A percentile compares a stretch with the other conserved stretches of the same genome.
Evolutionary conservation across 2,113 vertebrate species (phyloP).

Genomic region (cattle (Bos taurus)): DNA sequence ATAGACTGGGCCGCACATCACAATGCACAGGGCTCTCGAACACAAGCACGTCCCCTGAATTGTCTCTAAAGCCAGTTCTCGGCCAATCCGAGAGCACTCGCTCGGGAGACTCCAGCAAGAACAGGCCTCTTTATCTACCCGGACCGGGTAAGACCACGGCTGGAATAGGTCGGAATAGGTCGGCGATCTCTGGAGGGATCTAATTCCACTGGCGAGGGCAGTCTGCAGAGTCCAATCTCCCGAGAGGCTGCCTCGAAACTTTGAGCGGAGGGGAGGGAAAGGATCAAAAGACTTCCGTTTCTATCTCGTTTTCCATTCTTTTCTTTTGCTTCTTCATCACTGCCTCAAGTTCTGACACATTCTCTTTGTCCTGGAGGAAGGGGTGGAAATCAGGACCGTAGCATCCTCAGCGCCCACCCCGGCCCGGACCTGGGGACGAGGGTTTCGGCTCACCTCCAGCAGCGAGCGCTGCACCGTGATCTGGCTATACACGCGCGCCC

Average conservation of each 20-base stretch:
- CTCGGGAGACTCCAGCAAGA: background rate
- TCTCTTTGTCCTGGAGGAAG: slow-evolving; percentile 48
- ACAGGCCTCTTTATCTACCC: fast-evolving
- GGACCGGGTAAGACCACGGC: background rate
- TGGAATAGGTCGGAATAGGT: background rate
- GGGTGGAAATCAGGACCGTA: background rate
- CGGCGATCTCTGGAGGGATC: background rate
- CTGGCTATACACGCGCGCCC: slow-evolving; percentile 86
- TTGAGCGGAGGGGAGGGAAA: fast-evolving
- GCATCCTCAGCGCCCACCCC: no score
- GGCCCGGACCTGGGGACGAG: fast-evolving
- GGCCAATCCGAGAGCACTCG: fast-evolving
- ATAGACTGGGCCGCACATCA: background rate
- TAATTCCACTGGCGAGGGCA: background rate
- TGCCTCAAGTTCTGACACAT: slow-evolving; percentile 84
- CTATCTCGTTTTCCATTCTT: slow-evolving; percentile 82
- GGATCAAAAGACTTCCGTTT: slow-evolving; percentile 45
- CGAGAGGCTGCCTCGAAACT: background rate
- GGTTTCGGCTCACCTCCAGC: slow-evolving; percentile 71
- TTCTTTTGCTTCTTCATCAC: slow-evolving; percentile 93
- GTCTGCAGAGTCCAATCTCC: background rate
- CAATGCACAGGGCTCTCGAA: background rate
- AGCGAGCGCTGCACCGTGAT: slow-evolving; percentile 88
- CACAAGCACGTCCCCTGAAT: background rate
- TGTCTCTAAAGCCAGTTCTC: background rate